Evolutionary conservation across 2,113 vertebrate genomes (phyloP), one percentile per base, ranked within the genome.

Genomic region (Archilochus colubris): DNA sequence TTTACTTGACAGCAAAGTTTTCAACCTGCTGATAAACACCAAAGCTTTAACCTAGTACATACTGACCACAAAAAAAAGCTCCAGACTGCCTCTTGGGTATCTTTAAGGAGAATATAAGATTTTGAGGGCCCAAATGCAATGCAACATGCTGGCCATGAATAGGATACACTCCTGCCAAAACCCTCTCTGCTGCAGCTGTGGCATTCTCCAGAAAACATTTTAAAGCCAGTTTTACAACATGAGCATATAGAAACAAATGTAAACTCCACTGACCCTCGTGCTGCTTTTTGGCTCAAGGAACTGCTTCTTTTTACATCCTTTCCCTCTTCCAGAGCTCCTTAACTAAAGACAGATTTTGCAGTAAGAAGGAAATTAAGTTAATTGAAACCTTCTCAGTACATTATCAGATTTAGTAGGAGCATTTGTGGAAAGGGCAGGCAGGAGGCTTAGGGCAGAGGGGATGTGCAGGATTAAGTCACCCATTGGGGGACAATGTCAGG

Each of bases 341-440:
- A 74, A 69, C 89, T 90, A 95, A 96, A 27, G 79, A 88, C 82
- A 73, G 44, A 95, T 95, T 96, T 97, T 80, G 94, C 92, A 95
- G 81, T 57, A 88, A 94, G 87, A 96, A 95, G 93, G 88, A 96
- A 97, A 97, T 76, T 57, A 90, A 0, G 0, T 57, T 95, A 97
- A 96, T 40, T 95, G 95, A 97, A 97, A 97, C 83, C 86, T 84
- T 91, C 57, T 93, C 53, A 51, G 63, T 91, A 94, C 57, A 91
- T 96, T 96, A 94, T 33, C 91, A 88, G 75, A 78, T 93, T 95
- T 55, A 14, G 82, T 18, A 8, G 40, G 30, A 79, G 31, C 5
- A 23, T 31, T 81, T 95, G 78, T 73, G 79, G 68, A 95, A 94
- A 73, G 40, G 63, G 28, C 33, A 94, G 24, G 44, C 50, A 90